phyloP scores from a whole-genome alignment of 2,888 invertebrate genomes.

The Pristionchus mayeri region DNA sequence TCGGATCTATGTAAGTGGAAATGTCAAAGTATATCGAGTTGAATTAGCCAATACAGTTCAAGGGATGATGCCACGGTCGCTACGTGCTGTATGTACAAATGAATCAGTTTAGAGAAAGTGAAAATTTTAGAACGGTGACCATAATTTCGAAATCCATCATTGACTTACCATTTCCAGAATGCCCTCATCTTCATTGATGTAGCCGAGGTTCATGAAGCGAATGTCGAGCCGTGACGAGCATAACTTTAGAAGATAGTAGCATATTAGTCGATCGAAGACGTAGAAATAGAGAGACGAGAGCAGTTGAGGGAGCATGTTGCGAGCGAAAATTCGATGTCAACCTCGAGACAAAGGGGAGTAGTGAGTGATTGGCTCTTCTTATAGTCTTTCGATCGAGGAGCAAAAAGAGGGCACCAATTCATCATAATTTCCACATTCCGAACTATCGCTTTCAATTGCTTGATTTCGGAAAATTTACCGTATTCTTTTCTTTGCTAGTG shows the following conservation, averaged over 20 bases:
- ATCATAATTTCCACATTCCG: too few species aligned
- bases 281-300: constrained; percentile 55
- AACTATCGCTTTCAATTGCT: too few species aligned
- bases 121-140: background rate
- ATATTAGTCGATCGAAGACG: constrained; percentile 57
- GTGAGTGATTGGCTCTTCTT: too few species aligned
- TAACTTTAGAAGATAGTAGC: constrained; percentile 56
- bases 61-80: background rate
- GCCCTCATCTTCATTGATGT: constrained; percentile 50
- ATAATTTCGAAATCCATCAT: too few species aligned
- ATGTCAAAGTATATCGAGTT: background rate
- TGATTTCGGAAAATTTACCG: too few species aligned
- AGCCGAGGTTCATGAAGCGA: constrained; percentile 62
- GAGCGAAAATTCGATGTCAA: too few species aligned
- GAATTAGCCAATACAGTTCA: too few species aligned
- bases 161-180: constrained; percentile 40
- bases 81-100: background rate
- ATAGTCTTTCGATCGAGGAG: too few species aligned
- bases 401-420: too few species aligned
- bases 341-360: too few species aligned
- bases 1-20: background rate
- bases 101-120: background rate
- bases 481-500: too few species aligned
- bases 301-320: too few species aligned
- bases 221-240: constrained; percentile 51